Evolutionary conservation across 2,797 vertebrate genomes (phyloP), one percentile per base, ranked within the genome.

Genomic region (Ataeniobius toweri): DNA sequence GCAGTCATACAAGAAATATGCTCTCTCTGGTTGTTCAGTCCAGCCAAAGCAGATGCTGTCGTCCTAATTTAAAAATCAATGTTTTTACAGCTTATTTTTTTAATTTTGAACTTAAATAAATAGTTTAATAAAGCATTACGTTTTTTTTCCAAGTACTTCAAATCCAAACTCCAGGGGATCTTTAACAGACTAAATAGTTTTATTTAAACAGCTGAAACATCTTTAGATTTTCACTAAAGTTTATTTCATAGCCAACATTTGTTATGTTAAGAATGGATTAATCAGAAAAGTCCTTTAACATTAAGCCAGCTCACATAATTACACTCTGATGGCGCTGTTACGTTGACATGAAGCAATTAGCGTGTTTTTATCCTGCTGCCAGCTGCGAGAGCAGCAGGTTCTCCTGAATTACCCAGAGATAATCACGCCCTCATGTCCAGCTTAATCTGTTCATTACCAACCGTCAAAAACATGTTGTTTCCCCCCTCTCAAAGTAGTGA

Each of bases 301-400:
- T 77, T 53, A 24, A 77, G 31, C 73, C 55, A 81, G 6, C 13
- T 81, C 51, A 78, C 50, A 73, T 69, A 74, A 59, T 79, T 4
- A 58, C 50, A 75, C 75, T 84, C 68, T 73, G 41, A 80, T 69
- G 58, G 50, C 44, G 46, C 26, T 63, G 24, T 72, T 67, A 73
- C 28, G 14, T 74, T 51, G 26, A 78, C 82, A 59, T 76, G 31
- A 80, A 79, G 74, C 80, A 85, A 89, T 89, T 87, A 80, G 59
- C 31, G 71, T 39, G 39, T 85, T 84, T 82, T 89, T 59, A 61
- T 80, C 53, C 76, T 16, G 26, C 77, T 39, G 24, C 75, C 68
- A 50, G 75, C 80, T 48, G 79, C 22, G 41, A 58, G 77, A 84
- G 71, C 83, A 83, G 83, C 78, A 58, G 80, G 87, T 44, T 76